A percentile compares a stretch with the other conserved stretches of the same genome.
These are phyloP conservation scores for Ophiodon elongatus DNA, from an alignment of 2,113 vertebrate species.

Conservation along the genomic window DNA sequence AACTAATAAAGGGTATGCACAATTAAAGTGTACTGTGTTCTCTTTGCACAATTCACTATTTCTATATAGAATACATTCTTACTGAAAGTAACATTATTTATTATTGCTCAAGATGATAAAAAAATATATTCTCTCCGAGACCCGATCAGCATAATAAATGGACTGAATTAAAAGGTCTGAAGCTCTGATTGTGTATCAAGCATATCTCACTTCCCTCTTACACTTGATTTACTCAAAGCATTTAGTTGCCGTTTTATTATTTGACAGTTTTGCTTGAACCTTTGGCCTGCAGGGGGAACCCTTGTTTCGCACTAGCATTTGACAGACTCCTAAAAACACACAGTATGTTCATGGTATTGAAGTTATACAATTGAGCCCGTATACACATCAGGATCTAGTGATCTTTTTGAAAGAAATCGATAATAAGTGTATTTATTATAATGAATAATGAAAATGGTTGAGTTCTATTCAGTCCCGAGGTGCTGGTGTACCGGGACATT, in stretches of 20 bases:
- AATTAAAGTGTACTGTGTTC: constrained; percentile 14
- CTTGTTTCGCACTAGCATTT: background rate
- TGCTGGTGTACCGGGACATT: background rate
- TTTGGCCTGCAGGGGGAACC: constrained; percentile 50
- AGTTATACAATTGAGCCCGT: background rate
- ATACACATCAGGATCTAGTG: background rate
- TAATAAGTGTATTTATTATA: background rate
- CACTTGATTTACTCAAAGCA: constrained; percentile 16
- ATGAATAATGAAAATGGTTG: background rate
- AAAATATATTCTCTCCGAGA: background rate
- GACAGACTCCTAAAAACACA: too few relatives aligned
- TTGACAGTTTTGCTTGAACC: background rate
- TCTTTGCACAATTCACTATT: background rate
- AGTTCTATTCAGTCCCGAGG: background rate
- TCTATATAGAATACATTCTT: background rate
- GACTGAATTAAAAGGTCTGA: background rate
- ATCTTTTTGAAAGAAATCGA: background rate
- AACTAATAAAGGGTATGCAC: constrained; percentile 76
- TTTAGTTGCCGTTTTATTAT: background rate
- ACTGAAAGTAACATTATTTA: background rate
- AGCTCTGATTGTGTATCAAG: background rate
- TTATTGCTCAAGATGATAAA: background rate
- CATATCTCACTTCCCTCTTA: background rate
- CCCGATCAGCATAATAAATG: background rate
- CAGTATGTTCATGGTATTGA: background rate